These are phyloP conservation scores for Zaprionus bogoriensis DNA, from an alignment of 2,888 invertebrate species.

Conservation along the genomic window DNA sequence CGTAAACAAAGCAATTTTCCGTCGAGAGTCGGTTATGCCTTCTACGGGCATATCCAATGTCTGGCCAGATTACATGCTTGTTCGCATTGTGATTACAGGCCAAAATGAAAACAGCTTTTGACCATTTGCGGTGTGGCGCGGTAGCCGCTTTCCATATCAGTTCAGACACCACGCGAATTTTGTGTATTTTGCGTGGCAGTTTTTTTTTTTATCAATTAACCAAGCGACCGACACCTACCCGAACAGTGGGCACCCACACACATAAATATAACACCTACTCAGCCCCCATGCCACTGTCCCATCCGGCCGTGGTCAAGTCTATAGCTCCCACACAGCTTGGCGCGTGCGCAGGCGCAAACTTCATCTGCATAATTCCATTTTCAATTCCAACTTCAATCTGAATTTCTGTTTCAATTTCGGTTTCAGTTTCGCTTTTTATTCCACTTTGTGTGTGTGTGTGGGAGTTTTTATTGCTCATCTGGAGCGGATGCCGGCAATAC, in stretches of 20 bases:
- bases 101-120: conserved; percentile 23
- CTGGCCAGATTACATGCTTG: too few species aligned
- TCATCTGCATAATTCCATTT: conserved; percentile 59
- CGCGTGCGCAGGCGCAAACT: conserved; percentile 72
- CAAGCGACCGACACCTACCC: conserved; percentile 37
- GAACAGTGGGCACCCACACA: conserved; percentile 20
- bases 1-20: conserved; percentile 45
- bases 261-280: background rate
- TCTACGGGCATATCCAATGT: conserved; percentile 46
- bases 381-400: conserved; percentile 9
- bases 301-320: conserved; percentile 11
- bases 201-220: conserved; percentile 46
- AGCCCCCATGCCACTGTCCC: conserved; percentile 19
- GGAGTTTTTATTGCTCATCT: conserved; percentile 40
- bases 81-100: conserved; percentile 38
- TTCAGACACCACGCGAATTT: conserved; percentile 51
- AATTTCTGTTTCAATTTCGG: background rate
- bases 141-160: conserved; percentile 26
- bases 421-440: background rate
- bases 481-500: conserved; percentile 47
- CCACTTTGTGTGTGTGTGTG: conserved; percentile 30
- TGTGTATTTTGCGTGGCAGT: conserved; percentile 24
- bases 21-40: conserved; percentile 40
- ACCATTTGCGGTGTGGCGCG: conserved; percentile 31
- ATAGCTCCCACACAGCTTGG: conserved; percentile 43